phyloP scores from a whole-genome alignment of 2,888 invertebrate genomes.

The Lycophotia porphyrea region DNA sequence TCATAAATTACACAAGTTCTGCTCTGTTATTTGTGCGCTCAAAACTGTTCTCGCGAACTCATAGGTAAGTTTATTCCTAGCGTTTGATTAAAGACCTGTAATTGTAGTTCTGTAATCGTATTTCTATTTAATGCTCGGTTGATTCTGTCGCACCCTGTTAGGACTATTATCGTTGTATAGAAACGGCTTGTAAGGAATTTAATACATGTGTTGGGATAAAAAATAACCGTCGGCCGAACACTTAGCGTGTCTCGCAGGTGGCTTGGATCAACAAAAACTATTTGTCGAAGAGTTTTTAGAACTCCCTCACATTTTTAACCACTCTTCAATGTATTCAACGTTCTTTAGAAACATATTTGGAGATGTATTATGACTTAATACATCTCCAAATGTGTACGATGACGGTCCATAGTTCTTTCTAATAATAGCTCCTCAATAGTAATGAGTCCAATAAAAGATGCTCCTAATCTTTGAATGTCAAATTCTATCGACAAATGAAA shows the following conservation, averaged over 20 bases:
- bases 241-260: constrained; percentile 70
- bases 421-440: not conserved
- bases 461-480: not conserved
- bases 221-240: constrained; percentile 55
- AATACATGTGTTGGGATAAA: constrained; percentile 61
- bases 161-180: constrained; percentile 33
- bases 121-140: constrained; percentile 51
- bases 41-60: constrained; percentile 42
- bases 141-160: constrained; percentile 43
- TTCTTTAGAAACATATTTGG: not conserved
- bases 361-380: not conserved
- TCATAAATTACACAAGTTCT: constrained; percentile 44
- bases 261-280: constrained; percentile 72
- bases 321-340: not conserved
- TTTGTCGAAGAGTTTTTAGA: constrained; percentile 60
- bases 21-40: constrained; percentile 32
- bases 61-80: constrained; percentile 57
- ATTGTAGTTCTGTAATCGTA: constrained; percentile 36
- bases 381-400: too few relatives aligned
- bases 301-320: constrained; percentile 19
- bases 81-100: constrained; percentile 34
- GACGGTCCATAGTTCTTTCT: not conserved
- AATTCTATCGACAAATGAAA: not conserved
- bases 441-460: not conserved
- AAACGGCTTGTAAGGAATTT: constrained; percentile 47